These are phyloP conservation scores for Beroe ovata DNA, from an alignment of 37 sponge, comb jelly and placozoan species.

Conservation along the genomic window DNA sequence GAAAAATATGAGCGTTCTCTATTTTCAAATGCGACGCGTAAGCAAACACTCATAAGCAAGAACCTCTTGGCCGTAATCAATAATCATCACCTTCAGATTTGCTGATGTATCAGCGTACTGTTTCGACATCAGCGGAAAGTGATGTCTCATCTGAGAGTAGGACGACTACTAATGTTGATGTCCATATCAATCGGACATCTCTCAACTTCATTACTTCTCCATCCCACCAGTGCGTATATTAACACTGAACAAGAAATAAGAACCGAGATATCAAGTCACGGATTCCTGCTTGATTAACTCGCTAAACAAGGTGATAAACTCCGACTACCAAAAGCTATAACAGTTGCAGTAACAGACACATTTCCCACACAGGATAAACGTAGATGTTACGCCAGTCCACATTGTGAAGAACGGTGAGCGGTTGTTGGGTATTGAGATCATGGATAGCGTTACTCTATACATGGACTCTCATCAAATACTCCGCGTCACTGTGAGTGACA, in stretches of 20 bases:
- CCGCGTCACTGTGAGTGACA: neutral
- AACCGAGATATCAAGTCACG: too few relatives aligned
- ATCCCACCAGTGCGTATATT: neutral
- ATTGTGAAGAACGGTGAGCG: neutral
- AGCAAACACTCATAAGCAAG: too few relatives aligned
- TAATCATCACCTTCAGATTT: conserved; percentile 27
- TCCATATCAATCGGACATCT: neutral
- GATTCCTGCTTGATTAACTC: too few relatives aligned
- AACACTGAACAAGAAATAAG: too few relatives aligned
- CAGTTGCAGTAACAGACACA: too few relatives aligned
- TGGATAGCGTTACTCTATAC: neutral
- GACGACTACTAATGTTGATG: neutral
- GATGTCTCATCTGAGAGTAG: neutral
- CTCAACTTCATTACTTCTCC: conserved; percentile 31
- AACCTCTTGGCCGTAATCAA: too few relatives aligned
- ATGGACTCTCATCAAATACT: conserved; percentile 23
- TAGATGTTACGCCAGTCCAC: neutral
- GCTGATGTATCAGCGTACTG: conserved; percentile 23
- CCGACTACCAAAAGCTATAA: too few relatives aligned
- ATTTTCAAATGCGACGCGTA: too few relatives aligned
- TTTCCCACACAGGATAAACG: neutral
- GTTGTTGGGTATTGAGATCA: neutral
- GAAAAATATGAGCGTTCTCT: too few relatives aligned
- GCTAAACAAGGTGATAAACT: too few relatives aligned
- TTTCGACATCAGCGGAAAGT: neutral